Base-by-base conservation (phyloP, 64 coral and sea anemone genomes). In the Montipora cactus region DNA sequence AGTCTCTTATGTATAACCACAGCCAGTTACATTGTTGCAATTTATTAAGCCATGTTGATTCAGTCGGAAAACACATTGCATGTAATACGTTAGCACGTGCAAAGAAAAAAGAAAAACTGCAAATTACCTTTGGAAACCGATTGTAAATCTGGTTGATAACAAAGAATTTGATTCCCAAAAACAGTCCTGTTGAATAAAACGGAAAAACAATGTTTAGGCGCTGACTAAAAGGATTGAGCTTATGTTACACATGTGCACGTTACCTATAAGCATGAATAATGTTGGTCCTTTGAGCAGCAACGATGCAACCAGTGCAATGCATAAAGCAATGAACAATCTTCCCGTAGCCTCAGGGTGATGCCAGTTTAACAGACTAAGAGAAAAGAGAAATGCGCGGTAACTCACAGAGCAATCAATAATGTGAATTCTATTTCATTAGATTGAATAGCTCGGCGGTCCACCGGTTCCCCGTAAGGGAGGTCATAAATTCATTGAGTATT, bases 41-140 rank as follows among this genome's bases (percentile, higher is more conserved):
- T 37, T 37, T 37, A 37, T 37, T 37, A 0, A 37, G 37, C 37
- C 37, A 37, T 37, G 37, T 37, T 37, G 37, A 37, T 37, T 37
- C 37, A 37, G 37, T 1, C 37, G 37, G 37, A 37, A 37, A 37
- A 37, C 37, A 37, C 37, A 37, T 37, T 37, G 37, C 37, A 37
- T 37, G 37, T 37, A 37, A 37, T 37, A 37, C 37, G 37, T 37
- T 37, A 37, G 37, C 37, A 37, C 0, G 37, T 37, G 37, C 37
- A 37, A 37, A 37, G 37, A 37, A 37, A 37, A 37, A 2, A 37
- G 37, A 2, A 37, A 37, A 37, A 37, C 2, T 37, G 37, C 13
- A 8, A 51, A 50, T 91, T 88, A 97, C 95, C 92, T 97, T 97
- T 44, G 95, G 95, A 92, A 94, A 97, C 3, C 91, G 92, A 59